Percentiles rank a stretch among this genome's conserved stretches.
Conservation (phyloP, 2,888 invertebrate species). For the Thalpophila matura region DNA sequence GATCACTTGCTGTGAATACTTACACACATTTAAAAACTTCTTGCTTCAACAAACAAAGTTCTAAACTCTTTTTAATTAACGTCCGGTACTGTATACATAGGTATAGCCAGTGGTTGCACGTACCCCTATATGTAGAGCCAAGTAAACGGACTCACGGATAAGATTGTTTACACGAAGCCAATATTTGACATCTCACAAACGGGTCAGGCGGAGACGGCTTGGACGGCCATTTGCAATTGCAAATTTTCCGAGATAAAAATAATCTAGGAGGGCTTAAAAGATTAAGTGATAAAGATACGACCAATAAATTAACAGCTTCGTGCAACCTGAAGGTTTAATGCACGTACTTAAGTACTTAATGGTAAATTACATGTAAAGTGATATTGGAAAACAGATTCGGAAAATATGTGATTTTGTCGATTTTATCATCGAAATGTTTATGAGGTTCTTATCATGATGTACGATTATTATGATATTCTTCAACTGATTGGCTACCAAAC, state of each 20-base stretch:
- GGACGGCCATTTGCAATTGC: constrained; percentile 86
- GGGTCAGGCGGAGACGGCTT: constrained; percentile 82
- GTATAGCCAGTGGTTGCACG: constrained; percentile 35
- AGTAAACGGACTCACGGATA: constrained; percentile 84
- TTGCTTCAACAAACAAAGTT: constrained; percentile 31
- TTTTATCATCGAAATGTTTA: constrained; percentile 31
- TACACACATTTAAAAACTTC: constrained; percentile 31
- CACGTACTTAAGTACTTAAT: constrained; percentile 43
- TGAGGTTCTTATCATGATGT: constrained; percentile 31
- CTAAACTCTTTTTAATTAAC: constrained; percentile 41
- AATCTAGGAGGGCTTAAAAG: constrained; percentile 83
- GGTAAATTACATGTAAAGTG: constrained; percentile 21
- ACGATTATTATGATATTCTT: constrained; percentile 11
- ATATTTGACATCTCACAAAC: constrained; percentile 87
- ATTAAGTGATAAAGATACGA: constrained; percentile 78
- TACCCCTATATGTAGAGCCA: constrained; percentile 75
- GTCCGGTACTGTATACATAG: constrained; percentile 41
- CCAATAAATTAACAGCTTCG: constrained; percentile 64
- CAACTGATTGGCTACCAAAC: neutral
- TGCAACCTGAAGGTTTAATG: constrained; percentile 62
- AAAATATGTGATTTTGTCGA: constrained; percentile 37
- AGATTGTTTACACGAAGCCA: constrained; percentile 84
- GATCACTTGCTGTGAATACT: constrained; percentile 25
- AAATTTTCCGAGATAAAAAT: constrained; percentile 89
- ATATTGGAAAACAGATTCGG: constrained; percentile 42